Evolutionary conservation across 1,140 invertebrate genomes (phyloP), one percentile per base, ranked within the genome.

Genomic region (Atta cephalotes): DNA sequence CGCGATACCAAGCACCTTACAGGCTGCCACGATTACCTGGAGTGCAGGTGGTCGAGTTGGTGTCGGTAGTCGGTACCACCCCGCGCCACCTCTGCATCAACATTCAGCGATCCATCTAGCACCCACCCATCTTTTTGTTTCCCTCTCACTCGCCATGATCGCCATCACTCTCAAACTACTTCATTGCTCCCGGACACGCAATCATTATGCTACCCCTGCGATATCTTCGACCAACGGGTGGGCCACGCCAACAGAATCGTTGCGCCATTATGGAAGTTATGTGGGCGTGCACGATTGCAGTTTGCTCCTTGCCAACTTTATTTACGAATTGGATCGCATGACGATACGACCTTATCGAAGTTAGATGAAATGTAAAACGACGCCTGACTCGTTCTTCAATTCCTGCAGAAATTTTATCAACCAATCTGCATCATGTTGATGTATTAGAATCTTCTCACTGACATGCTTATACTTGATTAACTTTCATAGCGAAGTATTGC

Each of bases 291-390:
- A 93, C 93, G 89, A 94, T 93, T 92, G 93, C 94, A 95, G 93
- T 94, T 94, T 93, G 91, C 93, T 93, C 88, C 89, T 94, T 94
- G 94, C 95, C 93, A 93, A 95, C 94, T 95, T 95, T 94, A 95
- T 95, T 95, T 94, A 94, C 92, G 94, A 94, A 95, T 95, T 91
- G 92, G 79, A 92, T 92, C 90, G 91, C 87, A 88, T 89, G 87
- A 89, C 82, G 88, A 71, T 77, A 86, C 78, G 62, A 62, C 45
- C 63, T 72, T 85, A 82, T 71, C 31, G 16, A 49, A 76, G 60
- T 79, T 85, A 78, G 85, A 81, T 71, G 85, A 82, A 81, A 81
- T 25, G 63, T 31, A 56, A 63, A 65, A 72, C 68, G 63, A 76
- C 31, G 62, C 86, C 65, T 79, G 60, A 60, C 74, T 53, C 45